A percentile compares a stretch with the other conserved stretches of the same genome.
Evolutionary conservation across 2,797 vertebrate species (phyloP).

Genomic region (Sebastolobus altivelis): DNA sequence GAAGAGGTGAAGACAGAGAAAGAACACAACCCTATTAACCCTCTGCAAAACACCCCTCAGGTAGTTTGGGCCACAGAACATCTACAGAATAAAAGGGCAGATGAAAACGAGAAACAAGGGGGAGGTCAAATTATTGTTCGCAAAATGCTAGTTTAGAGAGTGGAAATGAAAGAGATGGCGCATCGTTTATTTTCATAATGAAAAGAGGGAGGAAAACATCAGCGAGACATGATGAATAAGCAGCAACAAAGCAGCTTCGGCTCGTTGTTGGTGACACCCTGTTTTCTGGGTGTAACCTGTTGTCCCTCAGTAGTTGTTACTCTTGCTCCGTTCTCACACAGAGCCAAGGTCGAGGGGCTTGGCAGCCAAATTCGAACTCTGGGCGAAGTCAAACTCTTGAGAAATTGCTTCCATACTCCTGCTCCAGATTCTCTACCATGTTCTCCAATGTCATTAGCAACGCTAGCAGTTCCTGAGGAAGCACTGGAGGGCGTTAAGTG

Average conservation of each 20-base stretch:
- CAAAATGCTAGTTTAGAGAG: constrained; percentile 51
- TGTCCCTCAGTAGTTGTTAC: constrained; percentile 65
- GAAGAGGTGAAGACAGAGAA: constrained; percentile 46
- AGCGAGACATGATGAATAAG: constrained; percentile 66
- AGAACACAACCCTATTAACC: constrained; percentile 64
- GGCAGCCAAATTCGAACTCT: constrained; percentile 37
- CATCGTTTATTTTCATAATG: constrained; percentile 51
- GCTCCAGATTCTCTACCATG: constrained; percentile 38
- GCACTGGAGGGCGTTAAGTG: constrained; percentile 39
- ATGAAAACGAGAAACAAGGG: constrained; percentile 31
- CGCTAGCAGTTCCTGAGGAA: constrained; percentile 53
- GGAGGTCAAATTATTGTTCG: constrained; percentile 41
- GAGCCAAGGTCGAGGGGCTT: constrained; percentile 52
- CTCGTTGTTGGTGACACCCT: constrained; percentile 69
- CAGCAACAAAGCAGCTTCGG: constrained; percentile 49
- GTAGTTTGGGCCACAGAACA: constrained; percentile 50
- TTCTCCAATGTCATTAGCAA: constrained; percentile 49
- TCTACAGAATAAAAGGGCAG: constrained; percentile 47
- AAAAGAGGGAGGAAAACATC: constrained; percentile 63
- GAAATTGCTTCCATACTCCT: constrained; percentile 72
- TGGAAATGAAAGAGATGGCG: constrained; percentile 50
- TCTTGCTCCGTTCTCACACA: constrained; percentile 51
- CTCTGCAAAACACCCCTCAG: constrained; percentile 43
- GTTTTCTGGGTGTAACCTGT: constrained; percentile 73
- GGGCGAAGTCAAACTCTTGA: constrained; percentile 59